phyloP scores from a whole-genome alignment of 2,113 vertebrate genomes.

The Oceanites oceanicus region DNA sequence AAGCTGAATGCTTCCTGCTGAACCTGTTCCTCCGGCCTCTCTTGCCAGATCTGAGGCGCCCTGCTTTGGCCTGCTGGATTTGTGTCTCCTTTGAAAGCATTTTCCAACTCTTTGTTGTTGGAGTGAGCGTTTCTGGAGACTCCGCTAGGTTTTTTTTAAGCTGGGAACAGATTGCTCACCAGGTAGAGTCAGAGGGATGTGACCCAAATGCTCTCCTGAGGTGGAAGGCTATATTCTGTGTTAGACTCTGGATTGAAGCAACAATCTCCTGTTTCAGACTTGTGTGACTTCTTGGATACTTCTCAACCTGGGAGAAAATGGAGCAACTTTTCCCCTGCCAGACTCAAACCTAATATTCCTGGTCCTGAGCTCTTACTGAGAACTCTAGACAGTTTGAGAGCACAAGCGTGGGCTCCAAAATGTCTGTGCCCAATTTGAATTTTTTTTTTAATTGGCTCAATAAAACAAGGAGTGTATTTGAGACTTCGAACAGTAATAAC shows the following conservation, averaged over 20 bases:
- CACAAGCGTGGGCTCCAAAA: background rate
- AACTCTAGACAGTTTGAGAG: background rate
- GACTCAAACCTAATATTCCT: background rate
- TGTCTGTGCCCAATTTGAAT: background rate
- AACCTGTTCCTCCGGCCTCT: slow-evolving; percentile 2
- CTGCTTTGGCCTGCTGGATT: background rate
- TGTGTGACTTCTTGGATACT: background rate
- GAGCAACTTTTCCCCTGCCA: background rate
- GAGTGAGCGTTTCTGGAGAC: background rate
- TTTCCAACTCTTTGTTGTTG: slow-evolving; percentile 22
- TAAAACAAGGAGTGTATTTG: background rate
- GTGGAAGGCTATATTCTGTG: background rate
- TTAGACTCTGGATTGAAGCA: background rate
- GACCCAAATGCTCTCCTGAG: background rate
- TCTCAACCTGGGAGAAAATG: background rate
- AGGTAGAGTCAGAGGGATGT: background rate
- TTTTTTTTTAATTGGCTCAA: background rate
- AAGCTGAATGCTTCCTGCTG: slow-evolving; percentile 28
- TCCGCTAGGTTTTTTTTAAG: background rate
- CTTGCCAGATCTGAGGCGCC: background rate
- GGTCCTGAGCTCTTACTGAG: background rate
- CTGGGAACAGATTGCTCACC: background rate
- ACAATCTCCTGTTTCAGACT: background rate
- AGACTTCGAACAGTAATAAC: background rate
- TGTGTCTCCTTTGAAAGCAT: slow-evolving; percentile 36